Conservation (phyloP, 2,888 invertebrate genomes). For the Pollenia amentaria region DNA sequence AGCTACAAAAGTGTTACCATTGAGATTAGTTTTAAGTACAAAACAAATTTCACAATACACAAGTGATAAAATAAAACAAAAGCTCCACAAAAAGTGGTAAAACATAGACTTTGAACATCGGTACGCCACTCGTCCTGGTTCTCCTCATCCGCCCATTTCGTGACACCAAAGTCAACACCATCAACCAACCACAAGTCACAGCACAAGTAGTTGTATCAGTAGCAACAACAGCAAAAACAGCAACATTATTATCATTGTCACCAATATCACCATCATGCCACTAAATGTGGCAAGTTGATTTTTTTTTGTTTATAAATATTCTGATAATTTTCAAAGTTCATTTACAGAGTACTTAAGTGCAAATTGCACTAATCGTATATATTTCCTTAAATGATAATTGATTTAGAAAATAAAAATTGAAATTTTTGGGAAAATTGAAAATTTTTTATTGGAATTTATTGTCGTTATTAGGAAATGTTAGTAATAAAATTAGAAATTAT, state of each 20-base stretch:
- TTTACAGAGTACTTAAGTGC: conserved; percentile 82
- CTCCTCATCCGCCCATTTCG: not conserved
- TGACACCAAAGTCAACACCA: not conserved
- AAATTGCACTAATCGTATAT: conserved; percentile 84
- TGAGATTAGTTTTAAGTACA: conserved; percentile 75
- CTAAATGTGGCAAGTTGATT: conserved; percentile 33
- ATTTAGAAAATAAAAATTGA: not conserved
- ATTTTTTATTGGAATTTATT: conserved; percentile 28
- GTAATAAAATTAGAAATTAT: not conserved
- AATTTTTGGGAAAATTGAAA: conserved; percentile 7
- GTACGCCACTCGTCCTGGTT: not conserved
- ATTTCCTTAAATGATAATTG: conserved; percentile 71
- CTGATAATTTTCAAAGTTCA: conserved; percentile 77
- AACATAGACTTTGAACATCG: conserved; percentile 48
- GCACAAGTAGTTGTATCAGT: conserved; percentile 50
- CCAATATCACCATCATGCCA: conserved; percentile 43
- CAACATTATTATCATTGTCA: conserved; percentile 48
- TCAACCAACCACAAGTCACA: conserved; percentile 19
- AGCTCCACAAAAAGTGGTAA: conserved; percentile 39
- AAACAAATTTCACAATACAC: conserved; percentile 73
- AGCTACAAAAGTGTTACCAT: conserved; percentile 74
- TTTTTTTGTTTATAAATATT: conserved; percentile 56
- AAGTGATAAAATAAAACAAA: conserved; percentile 40
- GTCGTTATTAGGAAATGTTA: not conserved
- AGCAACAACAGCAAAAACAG: conserved; percentile 32